Percentiles rank a stretch among this genome's conserved stretches.
Evolutionary conservation across 2,888 invertebrate genomes (phyloP).

Genomic region (Coelogynopora nodosa): DNA sequence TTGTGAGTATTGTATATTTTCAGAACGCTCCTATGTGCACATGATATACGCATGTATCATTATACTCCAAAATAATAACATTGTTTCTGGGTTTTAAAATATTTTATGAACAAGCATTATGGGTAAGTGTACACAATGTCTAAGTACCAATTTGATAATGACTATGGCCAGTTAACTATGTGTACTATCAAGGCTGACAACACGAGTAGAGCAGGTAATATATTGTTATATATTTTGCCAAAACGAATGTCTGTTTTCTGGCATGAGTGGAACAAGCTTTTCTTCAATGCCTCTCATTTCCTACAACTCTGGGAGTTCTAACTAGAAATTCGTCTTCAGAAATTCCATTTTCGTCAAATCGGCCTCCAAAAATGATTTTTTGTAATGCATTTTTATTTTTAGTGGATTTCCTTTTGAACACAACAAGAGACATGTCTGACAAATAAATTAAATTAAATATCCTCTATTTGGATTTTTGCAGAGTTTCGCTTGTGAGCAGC

Average conservation of each 20-base stretch:
- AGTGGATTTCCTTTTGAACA: neutral
- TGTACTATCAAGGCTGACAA: slow-evolving; percentile 26
- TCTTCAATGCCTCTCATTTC: neutral
- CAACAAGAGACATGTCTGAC: neutral
- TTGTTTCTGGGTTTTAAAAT: neutral
- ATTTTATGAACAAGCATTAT: neutral
- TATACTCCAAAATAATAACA: neutral
- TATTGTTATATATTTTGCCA: slow-evolving; percentile 24
- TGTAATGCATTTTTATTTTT: neutral
- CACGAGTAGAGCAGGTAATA: slow-evolving; percentile 12
- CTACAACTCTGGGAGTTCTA: neutral
- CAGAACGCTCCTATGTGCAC: neutral
- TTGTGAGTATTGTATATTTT: neutral
- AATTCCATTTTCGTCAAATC: neutral
- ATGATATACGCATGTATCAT: neutral
- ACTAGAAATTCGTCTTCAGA: neutral
- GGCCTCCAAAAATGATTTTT: neutral
- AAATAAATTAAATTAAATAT: too few species aligned
- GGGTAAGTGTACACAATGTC: neutral
- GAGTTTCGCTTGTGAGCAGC: neutral
- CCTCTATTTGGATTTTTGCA: neutral
- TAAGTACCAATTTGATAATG: neutral
- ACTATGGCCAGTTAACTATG: slow-evolving; percentile 31
- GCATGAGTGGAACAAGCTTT: slow-evolving; percentile 10
- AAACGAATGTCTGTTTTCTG: slow-evolving; percentile 24